phyloP scores from a whole-genome alignment of 2,888 invertebrate species.

The Girardia tigrina region DNA sequence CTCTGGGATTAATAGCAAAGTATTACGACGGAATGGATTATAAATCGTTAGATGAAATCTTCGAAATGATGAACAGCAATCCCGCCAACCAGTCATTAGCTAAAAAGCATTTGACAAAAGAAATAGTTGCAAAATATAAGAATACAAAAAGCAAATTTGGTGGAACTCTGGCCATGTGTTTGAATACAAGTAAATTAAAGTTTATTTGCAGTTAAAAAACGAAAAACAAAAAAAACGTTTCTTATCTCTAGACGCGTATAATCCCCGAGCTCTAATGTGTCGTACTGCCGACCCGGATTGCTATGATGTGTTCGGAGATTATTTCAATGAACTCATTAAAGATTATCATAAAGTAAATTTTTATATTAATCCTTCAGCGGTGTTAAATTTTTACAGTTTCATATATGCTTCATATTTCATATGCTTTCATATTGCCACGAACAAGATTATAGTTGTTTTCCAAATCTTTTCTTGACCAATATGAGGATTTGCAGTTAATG shows the following conservation, averaged over 20 bases:
- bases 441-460: no score
- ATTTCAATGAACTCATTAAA: conserved; percentile 88
- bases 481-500: no score
- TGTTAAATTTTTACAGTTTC: no score
- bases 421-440: no score
- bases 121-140: conserved; percentile 8
- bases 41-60: conserved; percentile 1
- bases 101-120: conserved; percentile 1
- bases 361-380: neutral
- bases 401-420: no score
- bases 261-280: neutral
- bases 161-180: conserved; percentile 4
- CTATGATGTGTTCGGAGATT: conserved; percentile 74
- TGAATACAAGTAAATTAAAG: neutral
- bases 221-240: no score
- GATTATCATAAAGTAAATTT: conserved; percentile 40
- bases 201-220: neutral
- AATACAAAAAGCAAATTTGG: conserved; percentile 5
- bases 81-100: neutral
- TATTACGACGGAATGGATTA: neutral
- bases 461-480: no score
- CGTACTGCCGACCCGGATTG: conserved; percentile 76
- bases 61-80: neutral
- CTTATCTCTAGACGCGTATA: conserved; percentile 25
- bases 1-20: no score